A percentile compares a stretch with the other conserved stretches of the same genome.
Conservation (phyloP, 2,113 vertebrate genomes). For the Globicephala melas region DNA sequence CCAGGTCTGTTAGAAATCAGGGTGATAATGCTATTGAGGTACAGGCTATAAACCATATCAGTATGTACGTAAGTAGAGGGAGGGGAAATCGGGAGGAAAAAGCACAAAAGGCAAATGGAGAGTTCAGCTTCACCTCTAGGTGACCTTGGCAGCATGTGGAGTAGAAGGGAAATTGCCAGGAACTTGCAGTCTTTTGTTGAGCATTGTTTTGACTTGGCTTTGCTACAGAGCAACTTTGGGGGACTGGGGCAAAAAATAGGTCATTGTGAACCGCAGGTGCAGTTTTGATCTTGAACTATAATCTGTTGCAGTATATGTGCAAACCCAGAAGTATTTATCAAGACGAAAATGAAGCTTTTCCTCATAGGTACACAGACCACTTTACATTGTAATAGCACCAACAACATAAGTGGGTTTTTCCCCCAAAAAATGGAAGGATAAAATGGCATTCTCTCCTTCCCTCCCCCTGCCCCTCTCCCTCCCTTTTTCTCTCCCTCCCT, state of each 20-base stretch:
- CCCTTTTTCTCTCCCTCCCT: background rate
- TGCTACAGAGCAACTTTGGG: conserved; percentile 58
- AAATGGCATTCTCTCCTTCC: background rate
- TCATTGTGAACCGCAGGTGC: conserved; percentile 58
- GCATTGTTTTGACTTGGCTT: conserved; percentile 66
- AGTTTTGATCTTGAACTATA: conserved; percentile 41
- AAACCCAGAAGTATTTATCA: conserved; percentile 28
- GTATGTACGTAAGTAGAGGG: background rate
- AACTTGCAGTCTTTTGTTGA: conserved; percentile 55
- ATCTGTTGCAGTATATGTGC: background rate
- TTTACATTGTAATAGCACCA: background rate
- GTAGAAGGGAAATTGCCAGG: conserved; percentile 56
- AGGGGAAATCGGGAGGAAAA: background rate
- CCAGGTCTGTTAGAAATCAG: conserved; percentile 53
- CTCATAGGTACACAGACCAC: background rate
- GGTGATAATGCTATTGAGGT: conserved; percentile 21
- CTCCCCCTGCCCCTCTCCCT: background rate
- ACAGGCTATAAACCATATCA: conserved; percentile 49
- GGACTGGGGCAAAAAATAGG: conserved; percentile 49
- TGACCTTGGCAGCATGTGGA: conserved; percentile 67
- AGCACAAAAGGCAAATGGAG: conserved; percentile 44
- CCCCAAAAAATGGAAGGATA: background rate
- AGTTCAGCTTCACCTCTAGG: conserved; percentile 58
- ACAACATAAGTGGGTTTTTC: background rate
- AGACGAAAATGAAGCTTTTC: conserved; percentile 25